A percentile compares a stretch with the other conserved stretches of the same genome.
These are phyloP conservation scores for Eupithecia insigniata DNA, from an alignment of 2,888 invertebrate species.

Conservation along the genomic window DNA sequence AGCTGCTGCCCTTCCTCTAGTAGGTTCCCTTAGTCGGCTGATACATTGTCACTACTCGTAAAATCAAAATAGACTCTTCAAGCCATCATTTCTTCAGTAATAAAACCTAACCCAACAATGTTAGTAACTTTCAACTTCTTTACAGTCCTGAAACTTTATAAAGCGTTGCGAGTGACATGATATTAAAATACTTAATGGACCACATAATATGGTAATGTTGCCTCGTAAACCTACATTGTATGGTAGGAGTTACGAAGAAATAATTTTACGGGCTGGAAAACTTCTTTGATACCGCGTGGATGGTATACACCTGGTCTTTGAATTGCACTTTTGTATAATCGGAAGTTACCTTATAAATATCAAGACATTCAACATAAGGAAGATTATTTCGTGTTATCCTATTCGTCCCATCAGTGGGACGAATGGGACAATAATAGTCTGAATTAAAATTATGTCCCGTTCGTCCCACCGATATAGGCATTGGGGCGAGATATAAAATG, in stretches of 20 bases:
- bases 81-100: neutral
- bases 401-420: too few species aligned
- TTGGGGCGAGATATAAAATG: too few species aligned
- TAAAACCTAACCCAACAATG: conserved; percentile 31
- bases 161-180: conserved; percentile 51
- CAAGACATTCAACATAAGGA: too few species aligned
- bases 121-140: conserved; percentile 34
- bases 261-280: conserved; percentile 19
- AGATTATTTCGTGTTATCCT: too few species aligned
- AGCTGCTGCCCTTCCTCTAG: too few species aligned
- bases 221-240: conserved; percentile 55
- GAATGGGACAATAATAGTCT: too few species aligned
- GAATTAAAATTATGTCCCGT: too few species aligned
- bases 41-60: too few species aligned
- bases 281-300: conserved; percentile 13
- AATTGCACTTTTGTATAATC: neutral
- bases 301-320: neutral
- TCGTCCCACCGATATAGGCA: too few species aligned
- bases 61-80: neutral
- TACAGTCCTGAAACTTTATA: conserved; percentile 50
- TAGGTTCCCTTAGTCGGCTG: too few species aligned
- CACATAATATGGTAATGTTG: conserved; percentile 55
- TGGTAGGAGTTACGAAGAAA: conserved; percentile 41
- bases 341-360: too few species aligned
- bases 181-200: conserved; percentile 58